A percentile compares a stretch with the other conserved stretches of the same genome.
Conservation (phyloP, 2,113 vertebrate genomes). For the Seriola quinqueradiata region DNA sequence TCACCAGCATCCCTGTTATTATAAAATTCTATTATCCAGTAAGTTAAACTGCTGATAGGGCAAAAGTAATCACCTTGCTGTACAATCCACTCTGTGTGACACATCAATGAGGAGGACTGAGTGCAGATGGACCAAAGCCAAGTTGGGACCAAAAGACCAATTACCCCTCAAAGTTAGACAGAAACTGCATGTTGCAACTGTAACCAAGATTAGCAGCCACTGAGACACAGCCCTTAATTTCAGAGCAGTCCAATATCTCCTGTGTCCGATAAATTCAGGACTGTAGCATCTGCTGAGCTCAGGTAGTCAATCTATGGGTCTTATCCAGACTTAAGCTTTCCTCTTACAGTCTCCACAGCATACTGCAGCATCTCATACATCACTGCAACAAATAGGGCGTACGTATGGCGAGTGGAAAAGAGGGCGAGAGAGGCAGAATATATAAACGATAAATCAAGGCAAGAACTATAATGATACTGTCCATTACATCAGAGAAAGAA, state of each 20-base stretch:
- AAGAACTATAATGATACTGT: slow-evolving; percentile 29
- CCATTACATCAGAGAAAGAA: not conserved
- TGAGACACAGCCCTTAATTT: slow-evolving; percentile 53
- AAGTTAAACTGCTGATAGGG: slow-evolving; percentile 41
- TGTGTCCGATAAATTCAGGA: slow-evolving; percentile 58
- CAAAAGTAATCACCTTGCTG: slow-evolving; percentile 41
- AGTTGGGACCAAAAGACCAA: slow-evolving; percentile 29
- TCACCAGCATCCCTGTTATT: slow-evolving; percentile 11
- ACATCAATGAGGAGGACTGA: slow-evolving; percentile 22
- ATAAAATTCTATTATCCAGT: slow-evolving; percentile 10
- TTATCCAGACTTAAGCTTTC: slow-evolving; percentile 59
- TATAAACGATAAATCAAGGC: slow-evolving; percentile 28
- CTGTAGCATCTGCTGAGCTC: slow-evolving; percentile 53
- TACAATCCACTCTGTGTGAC: slow-evolving; percentile 25
- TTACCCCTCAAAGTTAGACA: slow-evolving; percentile 40
- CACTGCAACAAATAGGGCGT: slow-evolving; percentile 66
- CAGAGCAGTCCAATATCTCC: slow-evolving; percentile 40
- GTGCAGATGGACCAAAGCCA: slow-evolving; percentile 26
- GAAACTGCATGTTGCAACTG: slow-evolving; percentile 28
- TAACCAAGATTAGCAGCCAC: slow-evolving; percentile 43
- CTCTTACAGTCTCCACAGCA: slow-evolving; percentile 45
- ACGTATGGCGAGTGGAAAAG: slow-evolving; percentile 38
- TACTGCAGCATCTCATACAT: slow-evolving; percentile 66
- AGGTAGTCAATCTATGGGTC: slow-evolving; percentile 70
- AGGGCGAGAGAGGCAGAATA: slow-evolving; percentile 13